Conservation (phyloP, 2,888 invertebrate species). For the Brachycybe producta region DNA sequence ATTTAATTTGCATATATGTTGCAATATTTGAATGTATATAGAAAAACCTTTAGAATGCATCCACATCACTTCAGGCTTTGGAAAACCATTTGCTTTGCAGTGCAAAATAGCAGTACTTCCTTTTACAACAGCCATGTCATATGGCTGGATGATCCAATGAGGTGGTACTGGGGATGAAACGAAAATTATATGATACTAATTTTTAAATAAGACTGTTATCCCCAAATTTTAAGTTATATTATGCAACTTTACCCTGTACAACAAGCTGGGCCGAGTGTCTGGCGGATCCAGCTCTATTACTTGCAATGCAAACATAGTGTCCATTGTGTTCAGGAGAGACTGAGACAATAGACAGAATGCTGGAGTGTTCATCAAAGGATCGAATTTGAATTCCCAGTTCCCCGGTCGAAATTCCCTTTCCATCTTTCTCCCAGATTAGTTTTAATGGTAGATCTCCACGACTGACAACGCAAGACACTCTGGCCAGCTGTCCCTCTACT, state of each 20-base stretch:
- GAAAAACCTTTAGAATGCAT: slow-evolving; percentile 18
- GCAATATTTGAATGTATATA: too few species aligned
- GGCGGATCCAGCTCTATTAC: slow-evolving; percentile 25
- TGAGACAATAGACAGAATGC: slow-evolving; percentile 26
- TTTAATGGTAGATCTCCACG: slow-evolving; percentile 22
- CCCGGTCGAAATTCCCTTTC: slow-evolving; percentile 6
- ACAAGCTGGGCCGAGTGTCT: slow-evolving; percentile 24
- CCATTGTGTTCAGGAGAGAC: slow-evolving; percentile 26
- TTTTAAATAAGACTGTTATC: too few species aligned
- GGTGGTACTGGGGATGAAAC: slow-evolving; percentile 18
- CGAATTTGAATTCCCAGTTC: slow-evolving; percentile 23
- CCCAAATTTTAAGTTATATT: too few species aligned
- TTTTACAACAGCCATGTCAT: slow-evolving; percentile 4
- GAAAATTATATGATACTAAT: too few species aligned
- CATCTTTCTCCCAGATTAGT: slow-evolving; percentile 44
- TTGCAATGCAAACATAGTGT: slow-evolving; percentile 27
- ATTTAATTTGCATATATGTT: too few species aligned
- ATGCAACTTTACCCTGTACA: slow-evolving; percentile 27
- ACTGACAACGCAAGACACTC: slow-evolving; percentile 22
- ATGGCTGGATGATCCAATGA: slow-evolving; percentile 16
- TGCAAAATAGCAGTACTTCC: slow-evolving; percentile 15
- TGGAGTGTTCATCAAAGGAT: slow-evolving; percentile 23
- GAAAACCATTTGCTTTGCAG: slow-evolving; percentile 17
- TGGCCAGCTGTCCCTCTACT: slow-evolving; percentile 20
- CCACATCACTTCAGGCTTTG: slow-evolving; percentile 17